Base-by-base conservation (phyloP, 2,888 invertebrate species). In the Odontomyia ornata region DNA sequence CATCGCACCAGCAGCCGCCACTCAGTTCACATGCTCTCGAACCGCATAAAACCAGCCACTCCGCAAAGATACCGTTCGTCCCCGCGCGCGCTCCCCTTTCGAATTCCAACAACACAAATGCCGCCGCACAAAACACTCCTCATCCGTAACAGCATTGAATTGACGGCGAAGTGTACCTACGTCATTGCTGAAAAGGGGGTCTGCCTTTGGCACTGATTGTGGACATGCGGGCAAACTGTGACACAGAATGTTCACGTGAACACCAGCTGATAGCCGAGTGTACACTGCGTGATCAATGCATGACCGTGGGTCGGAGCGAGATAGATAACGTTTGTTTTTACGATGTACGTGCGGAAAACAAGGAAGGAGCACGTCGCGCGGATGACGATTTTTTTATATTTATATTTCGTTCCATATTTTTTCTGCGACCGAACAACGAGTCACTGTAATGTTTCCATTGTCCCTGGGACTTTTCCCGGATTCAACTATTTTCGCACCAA, bases 221-320 rank as follows among this genome's bases (percentile, higher is more conserved):
- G 47, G 56, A 69, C 69, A 76, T 76, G 76, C 56, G 76, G 56
- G 30, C 56, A 43, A 27, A 43, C 56, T 65, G 72, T 77, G 76
- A 64, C 76, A 62, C 76, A 76, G 57, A 77, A 76, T 91, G 91
- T 93, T 93, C 95, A 95, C 95, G 94, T 95, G 95, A 90, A 90
- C 91, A 87, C 87, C 87, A 91, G 89, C 91, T 93, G 93, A 91
- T 91, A 86, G 86, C 87, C 86, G 88, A 88, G 86, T 87, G 86
- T 83, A 83, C 82, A 82, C 83, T 86, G 86, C 86, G 85, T 87
- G 87, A 86, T 86, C 85, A 81, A 80, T 82, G 82, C 81, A 81
- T 82, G 82, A 76, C 67, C 28, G 75, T 80, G 77, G 72, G 85
- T 81, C 82, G 28, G 82, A 86, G 80, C 79, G 83, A 83, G 84